Evolutionary conservation across 2,797 vertebrate genomes (phyloP).

Genomic region (Thaleichthys pacificus): DNA sequence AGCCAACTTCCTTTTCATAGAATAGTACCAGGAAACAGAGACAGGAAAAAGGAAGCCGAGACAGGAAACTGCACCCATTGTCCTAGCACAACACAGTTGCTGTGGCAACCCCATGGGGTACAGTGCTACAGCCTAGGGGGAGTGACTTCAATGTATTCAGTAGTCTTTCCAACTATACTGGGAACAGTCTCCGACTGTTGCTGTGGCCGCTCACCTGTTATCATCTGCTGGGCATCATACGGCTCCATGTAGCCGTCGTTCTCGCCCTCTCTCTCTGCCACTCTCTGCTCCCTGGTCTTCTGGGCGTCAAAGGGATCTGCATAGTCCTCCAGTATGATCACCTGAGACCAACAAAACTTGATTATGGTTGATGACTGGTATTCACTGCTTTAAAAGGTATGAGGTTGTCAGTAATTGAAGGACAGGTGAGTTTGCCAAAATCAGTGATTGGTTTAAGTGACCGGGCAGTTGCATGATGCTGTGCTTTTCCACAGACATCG

Average conservation of each 20-base stretch:
- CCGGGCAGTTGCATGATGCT: background rate
- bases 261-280: constrained; percentile 85
- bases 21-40: constrained; percentile 84
- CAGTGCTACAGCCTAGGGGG: constrained; percentile 43
- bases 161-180: constrained; percentile 27
- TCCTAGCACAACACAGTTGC: constrained; percentile 70
- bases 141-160: constrained; percentile 44
- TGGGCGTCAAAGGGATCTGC: constrained; percentile 93
- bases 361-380: background rate
- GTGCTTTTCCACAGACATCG: background rate
- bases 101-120: constrained; percentile 61
- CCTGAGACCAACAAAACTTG: constrained; percentile 60
- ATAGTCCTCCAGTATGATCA: constrained; percentile 94
- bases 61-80: constrained; percentile 89
- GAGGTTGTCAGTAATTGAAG: background rate
- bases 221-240: constrained; percentile 96
- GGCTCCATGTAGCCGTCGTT: constrained; percentile 98
- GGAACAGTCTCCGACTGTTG: background rate
- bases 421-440: background rate
- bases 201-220: constrained; percentile 80
- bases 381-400: background rate
- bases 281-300: constrained; percentile 85
- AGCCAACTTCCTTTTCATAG: constrained; percentile 80
- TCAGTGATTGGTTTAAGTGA: too few species aligned
- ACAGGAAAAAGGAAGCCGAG: constrained; percentile 86